A percentile compares a stretch with the other conserved stretches of the same genome.
These are phyloP conservation scores for Drosophila paucipuncta DNA, from an alignment of 2,888 invertebrate species.

Conservation along the genomic window DNA sequence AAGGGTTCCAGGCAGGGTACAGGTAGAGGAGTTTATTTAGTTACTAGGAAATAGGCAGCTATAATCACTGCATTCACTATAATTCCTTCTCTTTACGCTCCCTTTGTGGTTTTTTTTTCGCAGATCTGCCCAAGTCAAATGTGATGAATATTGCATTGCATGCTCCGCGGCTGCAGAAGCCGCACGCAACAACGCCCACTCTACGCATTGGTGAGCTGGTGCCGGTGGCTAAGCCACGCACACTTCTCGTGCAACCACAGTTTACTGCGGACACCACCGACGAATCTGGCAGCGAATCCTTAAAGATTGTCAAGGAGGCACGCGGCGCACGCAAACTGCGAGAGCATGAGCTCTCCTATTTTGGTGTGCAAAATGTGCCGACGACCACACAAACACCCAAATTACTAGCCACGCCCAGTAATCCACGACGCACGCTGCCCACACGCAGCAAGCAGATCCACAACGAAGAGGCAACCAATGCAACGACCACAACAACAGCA, in stretches of 20 bases:
- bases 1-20: constrained; percentile 9
- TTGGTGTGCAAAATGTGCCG: constrained; percentile 85
- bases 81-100: background rate
- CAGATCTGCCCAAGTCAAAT: constrained; percentile 84
- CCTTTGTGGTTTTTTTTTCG: background rate
- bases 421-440: constrained; percentile 71
- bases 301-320: constrained; percentile 83
- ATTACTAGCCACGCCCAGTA: constrained; percentile 26
- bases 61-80: background rate
- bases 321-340: constrained; percentile 86
- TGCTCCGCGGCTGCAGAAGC: constrained; percentile 77
- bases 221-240: constrained; percentile 83
- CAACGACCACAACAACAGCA: constrained; percentile 22
- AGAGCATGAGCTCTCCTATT: constrained; percentile 88
- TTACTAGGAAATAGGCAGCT: constrained; percentile 49
- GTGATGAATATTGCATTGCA: constrained; percentile 85
- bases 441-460: constrained; percentile 56
- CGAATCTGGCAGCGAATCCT: constrained; percentile 69
- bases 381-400: constrained; percentile 39
- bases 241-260: constrained; percentile 68
- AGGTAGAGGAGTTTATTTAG: constrained; percentile 71
- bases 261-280: constrained; percentile 48
- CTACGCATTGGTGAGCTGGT: constrained; percentile 68
- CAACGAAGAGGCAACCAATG: constrained; percentile 41
- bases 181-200: constrained; percentile 63